phyloP scores from a whole-genome alignment of 2,113 vertebrate genomes.

The Tragelaphus buxtoni region DNA sequence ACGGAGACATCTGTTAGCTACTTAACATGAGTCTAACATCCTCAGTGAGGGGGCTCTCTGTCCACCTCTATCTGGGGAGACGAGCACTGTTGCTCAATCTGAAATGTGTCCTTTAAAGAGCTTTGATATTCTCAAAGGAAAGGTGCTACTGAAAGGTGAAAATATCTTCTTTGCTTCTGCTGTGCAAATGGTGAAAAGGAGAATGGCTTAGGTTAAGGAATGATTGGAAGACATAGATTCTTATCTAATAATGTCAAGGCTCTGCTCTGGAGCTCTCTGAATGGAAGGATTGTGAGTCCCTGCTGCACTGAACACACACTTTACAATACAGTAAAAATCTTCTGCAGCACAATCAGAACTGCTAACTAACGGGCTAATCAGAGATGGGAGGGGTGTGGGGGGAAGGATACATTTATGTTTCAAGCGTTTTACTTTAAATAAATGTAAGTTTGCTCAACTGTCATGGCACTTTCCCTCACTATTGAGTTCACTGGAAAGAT shows the following conservation, averaged over 20 bases:
- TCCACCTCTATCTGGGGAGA: background rate
- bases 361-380: background rate
- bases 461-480: background rate
- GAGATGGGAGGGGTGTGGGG: background rate
- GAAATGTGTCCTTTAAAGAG: background rate
- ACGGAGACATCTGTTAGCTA: background rate
- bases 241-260: background rate
- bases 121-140: constrained; percentile 11
- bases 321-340: background rate
- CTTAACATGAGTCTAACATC: background rate
- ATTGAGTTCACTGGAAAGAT: background rate
- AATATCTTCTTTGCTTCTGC: background rate
- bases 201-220: background rate
- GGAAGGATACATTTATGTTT: background rate
- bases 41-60: background rate
- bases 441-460: background rate
- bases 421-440: background rate
- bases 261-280: background rate
- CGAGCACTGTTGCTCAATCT: background rate
- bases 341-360: background rate
- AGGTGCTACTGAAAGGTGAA: background rate
- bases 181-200: background rate
- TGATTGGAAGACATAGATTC: background rate
- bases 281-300: background rate
- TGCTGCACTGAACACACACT: background rate